phyloP scores from a whole-genome alignment of 2,113 vertebrate species.

The Sylvia atricapilla region DNA sequence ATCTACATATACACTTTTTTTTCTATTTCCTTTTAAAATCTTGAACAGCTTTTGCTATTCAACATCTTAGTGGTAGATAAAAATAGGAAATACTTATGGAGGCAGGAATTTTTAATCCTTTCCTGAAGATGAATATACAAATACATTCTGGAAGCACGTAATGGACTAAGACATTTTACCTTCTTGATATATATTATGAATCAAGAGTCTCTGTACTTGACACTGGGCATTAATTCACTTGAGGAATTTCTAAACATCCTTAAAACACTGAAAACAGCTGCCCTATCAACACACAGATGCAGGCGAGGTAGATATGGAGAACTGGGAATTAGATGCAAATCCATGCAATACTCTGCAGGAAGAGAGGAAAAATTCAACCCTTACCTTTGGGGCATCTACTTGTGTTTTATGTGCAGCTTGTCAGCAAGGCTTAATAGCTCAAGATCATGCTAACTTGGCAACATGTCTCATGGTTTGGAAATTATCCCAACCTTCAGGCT shows the following conservation, averaged over 20 bases:
- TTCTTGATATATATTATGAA: not conserved
- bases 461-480: not conserved
- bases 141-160: not conserved
- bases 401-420: not conserved
- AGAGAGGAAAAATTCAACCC: not conserved
- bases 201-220: not conserved
- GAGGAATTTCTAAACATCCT: not conserved
- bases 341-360: not conserved
- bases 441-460: not conserved
- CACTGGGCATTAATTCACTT: not conserved
- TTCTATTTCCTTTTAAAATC: not conserved
- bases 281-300: not conserved
- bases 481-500: not conserved
- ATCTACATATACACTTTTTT: not conserved
- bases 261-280: not conserved
- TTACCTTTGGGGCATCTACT: not conserved
- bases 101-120: not conserved
- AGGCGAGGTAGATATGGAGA: not conserved
- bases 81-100: not conserved
- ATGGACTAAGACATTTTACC: not conserved
- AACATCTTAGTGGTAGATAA: not conserved
- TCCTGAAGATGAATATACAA: not conserved
- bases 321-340: not conserved
- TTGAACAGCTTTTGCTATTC: not conserved
- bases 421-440: not conserved